phyloP scores from a whole-genome alignment of 2,888 invertebrate species.

The Pocota personata region DNA sequence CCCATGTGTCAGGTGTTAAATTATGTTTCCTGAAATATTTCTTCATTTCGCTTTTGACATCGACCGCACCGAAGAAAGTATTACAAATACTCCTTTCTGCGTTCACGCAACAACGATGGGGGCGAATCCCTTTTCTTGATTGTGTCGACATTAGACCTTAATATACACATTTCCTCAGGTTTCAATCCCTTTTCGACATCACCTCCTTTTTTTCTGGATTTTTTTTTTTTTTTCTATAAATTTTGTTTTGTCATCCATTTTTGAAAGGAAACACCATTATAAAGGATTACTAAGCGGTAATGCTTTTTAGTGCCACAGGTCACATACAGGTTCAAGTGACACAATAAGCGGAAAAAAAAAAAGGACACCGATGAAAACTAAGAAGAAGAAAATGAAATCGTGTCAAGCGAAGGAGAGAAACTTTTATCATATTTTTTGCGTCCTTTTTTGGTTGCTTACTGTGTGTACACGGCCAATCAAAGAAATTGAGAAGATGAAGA shows the following conservation, averaged over 20 bases:
- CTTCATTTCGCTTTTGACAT: conserved; percentile 58
- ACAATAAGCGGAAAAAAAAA: conserved; percentile 51
- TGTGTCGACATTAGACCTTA: conserved; percentile 57
- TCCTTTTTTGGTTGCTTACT: conserved; percentile 55
- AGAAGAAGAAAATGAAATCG: conserved; percentile 59
- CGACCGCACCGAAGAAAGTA: not conserved
- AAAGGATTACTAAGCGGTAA: conserved; percentile 71
- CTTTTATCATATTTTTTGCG: conserved; percentile 52
- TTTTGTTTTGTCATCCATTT: conserved; percentile 65
- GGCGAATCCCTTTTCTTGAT: conserved; percentile 52
- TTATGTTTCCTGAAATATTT: conserved; percentile 61
- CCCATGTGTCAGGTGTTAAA: conserved; percentile 48
- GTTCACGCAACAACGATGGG: not conserved
- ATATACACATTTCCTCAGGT: conserved; percentile 59
- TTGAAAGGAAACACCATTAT: conserved; percentile 70
- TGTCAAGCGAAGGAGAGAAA: conserved; percentile 52
- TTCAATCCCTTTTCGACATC: conserved; percentile 57
- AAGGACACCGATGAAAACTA: conserved; percentile 44
- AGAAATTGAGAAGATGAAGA: conserved; percentile 58
- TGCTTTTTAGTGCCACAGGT: conserved; percentile 67
- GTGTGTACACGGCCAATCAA: conserved; percentile 66
- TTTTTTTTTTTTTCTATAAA: conserved; percentile 19
- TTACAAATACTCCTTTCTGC: not conserved
- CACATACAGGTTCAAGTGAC: conserved; percentile 71
- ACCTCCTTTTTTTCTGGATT: conserved; percentile 6